Evolutionary conservation across 2,888 invertebrate genomes (phyloP).

Genomic region (Latrodectus hesperus): DNA sequence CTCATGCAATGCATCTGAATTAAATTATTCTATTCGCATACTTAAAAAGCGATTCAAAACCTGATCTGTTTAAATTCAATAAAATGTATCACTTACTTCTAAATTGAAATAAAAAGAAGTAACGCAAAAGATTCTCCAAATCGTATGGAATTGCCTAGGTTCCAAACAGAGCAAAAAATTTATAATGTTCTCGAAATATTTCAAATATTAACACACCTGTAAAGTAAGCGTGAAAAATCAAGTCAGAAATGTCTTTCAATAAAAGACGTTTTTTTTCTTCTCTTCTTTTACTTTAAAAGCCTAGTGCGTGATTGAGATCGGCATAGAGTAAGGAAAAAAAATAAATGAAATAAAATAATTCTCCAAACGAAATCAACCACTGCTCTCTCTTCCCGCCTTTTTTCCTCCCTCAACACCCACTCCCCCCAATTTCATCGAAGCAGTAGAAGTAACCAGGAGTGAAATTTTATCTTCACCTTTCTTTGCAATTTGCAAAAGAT

Average conservation of each 20-base stretch:
- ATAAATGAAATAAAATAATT: constrained; percentile 11
- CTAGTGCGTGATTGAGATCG: too few species aligned
- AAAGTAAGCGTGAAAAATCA: constrained; percentile 33
- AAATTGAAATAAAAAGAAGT: too few species aligned
- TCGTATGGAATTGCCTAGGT: too few species aligned
- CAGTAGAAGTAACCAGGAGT: constrained; percentile 42
- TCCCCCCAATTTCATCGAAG: neutral
- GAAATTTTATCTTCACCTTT: constrained; percentile 57
- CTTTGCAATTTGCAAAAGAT: constrained; percentile 64
- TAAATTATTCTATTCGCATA: too few species aligned
- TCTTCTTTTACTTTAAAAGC: constrained; percentile 12
- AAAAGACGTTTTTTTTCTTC: constrained; percentile 27
- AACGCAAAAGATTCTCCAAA: too few species aligned
- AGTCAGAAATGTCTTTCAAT: constrained; percentile 33
- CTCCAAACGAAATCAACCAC: constrained; percentile 54
- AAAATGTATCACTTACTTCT: too few species aligned
- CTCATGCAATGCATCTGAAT: too few species aligned
- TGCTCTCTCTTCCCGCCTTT: constrained; percentile 11
- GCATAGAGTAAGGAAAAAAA: constrained; percentile 2
- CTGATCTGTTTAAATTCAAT: too few species aligned
- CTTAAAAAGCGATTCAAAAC: too few species aligned
- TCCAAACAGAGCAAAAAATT: neutral
- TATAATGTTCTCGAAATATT: constrained; percentile 8
- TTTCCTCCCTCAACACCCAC: too few species aligned
- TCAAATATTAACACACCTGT: constrained; percentile 38